phyloP scores from a whole-genome alignment of 2,888 invertebrate genomes.

The Heliconius ethilla region DNA sequence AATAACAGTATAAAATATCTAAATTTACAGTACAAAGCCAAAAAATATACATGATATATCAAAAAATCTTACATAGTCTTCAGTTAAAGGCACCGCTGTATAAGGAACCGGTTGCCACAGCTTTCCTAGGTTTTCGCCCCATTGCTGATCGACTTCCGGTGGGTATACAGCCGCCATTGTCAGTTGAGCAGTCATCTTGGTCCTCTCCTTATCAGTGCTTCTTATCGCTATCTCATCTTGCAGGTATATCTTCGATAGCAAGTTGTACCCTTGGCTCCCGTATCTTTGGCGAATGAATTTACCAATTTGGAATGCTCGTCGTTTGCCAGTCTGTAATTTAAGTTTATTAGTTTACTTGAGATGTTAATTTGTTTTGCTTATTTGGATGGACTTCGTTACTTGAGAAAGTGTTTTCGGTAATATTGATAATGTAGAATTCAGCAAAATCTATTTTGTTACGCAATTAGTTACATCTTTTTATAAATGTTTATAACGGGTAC shows the following conservation, averaged over 20 bases:
- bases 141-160: slow-evolving; percentile 68
- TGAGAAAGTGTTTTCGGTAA: neutral
- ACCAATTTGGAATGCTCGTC: slow-evolving; percentile 65
- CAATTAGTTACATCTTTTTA: too few species aligned
- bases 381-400: neutral
- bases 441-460: neutral
- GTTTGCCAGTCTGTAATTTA: slow-evolving; percentile 55
- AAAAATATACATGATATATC: too few species aligned
- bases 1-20: too few species aligned
- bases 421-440: neutral
- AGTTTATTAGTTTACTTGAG: neutral
- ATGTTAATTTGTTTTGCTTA: neutral
- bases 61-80: slow-evolving; percentile 69
- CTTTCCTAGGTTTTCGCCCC: slow-evolving; percentile 69
- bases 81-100: slow-evolving; percentile 60
- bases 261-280: slow-evolving; percentile 55
- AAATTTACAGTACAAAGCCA: too few species aligned
- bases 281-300: slow-evolving; percentile 66
- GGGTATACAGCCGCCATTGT: slow-evolving; percentile 73
- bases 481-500: too few species aligned
- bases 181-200: slow-evolving; percentile 71
- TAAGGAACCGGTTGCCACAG: slow-evolving; percentile 76
- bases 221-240: slow-evolving; percentile 63
- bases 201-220: slow-evolving; percentile 73
- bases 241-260: slow-evolving; percentile 65